Evolutionary conservation across 2,113 vertebrate genomes (phyloP).

Genomic region (Phylloscopus trochiloides): DNA sequence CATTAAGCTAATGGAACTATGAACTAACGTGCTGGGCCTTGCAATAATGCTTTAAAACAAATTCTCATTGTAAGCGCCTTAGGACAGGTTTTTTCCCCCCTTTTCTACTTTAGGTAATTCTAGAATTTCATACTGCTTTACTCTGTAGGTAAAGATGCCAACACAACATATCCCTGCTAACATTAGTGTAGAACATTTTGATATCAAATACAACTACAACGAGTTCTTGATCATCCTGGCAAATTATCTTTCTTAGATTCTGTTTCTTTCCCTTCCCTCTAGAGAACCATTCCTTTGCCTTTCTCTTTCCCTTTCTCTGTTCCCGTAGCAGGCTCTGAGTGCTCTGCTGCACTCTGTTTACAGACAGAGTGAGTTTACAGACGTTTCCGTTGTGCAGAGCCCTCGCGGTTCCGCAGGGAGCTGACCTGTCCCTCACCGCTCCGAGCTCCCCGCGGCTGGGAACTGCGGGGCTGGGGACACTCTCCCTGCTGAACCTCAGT

Average conservation of each 20-base stretch:
- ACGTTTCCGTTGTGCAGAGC: fast-evolving
- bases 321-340: not conserved
- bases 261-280: not conserved
- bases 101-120: not conserved
- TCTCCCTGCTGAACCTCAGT: not conserved
- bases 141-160: not conserved
- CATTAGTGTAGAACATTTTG: not conserved
- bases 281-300: not conserved
- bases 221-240: not conserved
- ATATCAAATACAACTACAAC: not conserved
- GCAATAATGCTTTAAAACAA: not conserved
- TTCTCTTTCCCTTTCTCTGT: not conserved
- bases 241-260: not conserved
- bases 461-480: fast-evolving
- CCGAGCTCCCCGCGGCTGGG: not conserved
- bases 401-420: not conserved
- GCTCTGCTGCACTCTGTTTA: not conserved
- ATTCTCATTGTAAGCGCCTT: not conserved
- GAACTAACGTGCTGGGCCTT: not conserved
- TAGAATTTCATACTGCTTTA: not conserved
- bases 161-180: not conserved
- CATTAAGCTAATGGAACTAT: slow-evolving; percentile 38
- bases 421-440: not conserved
- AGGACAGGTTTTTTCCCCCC: not conserved
- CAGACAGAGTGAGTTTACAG: not conserved